Base-by-base conservation (phyloP, 2,113 vertebrate genomes). In the Python bivittatus region DNA sequence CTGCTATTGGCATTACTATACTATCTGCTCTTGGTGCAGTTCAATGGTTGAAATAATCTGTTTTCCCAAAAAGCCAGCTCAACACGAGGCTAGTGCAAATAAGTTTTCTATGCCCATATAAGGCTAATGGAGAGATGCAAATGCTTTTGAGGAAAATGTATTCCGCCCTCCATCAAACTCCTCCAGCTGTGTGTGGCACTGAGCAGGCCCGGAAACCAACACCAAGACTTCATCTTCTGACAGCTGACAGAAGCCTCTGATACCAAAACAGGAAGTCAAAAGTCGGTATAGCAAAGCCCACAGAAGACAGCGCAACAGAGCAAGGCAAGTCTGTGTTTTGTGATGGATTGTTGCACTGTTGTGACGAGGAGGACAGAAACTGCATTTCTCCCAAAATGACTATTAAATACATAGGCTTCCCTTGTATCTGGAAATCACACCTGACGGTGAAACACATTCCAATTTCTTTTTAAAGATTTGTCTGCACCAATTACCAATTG, bases 161-260 rank as follows among this genome's bases (percentile, higher is more conserved):
- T 60, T 27, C 60, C 72, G 54, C 52, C 52, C 38, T 53, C 88
- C 87, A 56, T 90, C 61, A 68, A 42, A 87, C 88, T 86, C 85
- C 91, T 90, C 84, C 72, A 0, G 0, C 0, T 10, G 88, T 93
- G 87, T 42, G 89, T 88, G 3, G 58, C 79, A 0, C 94, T 96
- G 93, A 85, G 96, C 96, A 96, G 96, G 38, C 54, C 91, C 84
- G 88, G 17, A 2, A 88, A 86, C 72, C 44, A 79, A 91, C 95
- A 96, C 92, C 96, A 93, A 96, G 94, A 58, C 12, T n/a, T 85
- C 87, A 48, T 52, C 27, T 6, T 54, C 92, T 96, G 93, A 94
- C 93, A 92, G 95, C 33, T n/a, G 48, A 86, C 54, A 95, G 91
- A 27, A 33, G 2, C 84, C 25, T 85, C 61, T 0, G 0, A n/a